These are phyloP conservation scores for Palythoa heliodiscus DNA, from an alignment of 92 coral and sea anemone genomes.

Conservation along the genomic window DNA sequence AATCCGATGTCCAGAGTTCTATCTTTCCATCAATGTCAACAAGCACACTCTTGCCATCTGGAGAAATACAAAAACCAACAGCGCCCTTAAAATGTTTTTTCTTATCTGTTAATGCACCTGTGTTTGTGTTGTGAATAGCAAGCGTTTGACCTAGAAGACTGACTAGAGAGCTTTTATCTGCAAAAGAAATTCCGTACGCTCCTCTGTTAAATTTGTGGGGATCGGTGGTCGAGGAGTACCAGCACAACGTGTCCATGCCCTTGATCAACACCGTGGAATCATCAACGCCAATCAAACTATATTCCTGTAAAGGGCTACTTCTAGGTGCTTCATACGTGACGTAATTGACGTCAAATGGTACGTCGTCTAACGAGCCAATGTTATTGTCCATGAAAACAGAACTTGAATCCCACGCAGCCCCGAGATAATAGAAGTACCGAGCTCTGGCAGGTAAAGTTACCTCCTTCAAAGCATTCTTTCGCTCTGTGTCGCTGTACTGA, in stretches of 20 bases:
- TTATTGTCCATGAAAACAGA: slow-evolving; percentile 15
- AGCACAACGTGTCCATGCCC: slow-evolving; percentile 7
- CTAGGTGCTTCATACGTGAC: slow-evolving; percentile 11
- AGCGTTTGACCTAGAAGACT: slow-evolving; percentile 13
- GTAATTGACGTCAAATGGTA: slow-evolving; percentile 23
- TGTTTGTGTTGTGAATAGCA: slow-evolving; percentile 7
- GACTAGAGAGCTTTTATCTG: background rate
- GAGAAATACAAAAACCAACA: slow-evolving; percentile 14
- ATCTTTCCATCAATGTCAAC: slow-evolving; percentile 4
- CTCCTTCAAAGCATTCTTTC: background rate
- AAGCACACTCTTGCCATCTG: slow-evolving; percentile 11
- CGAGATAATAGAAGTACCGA: background rate
- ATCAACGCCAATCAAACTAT: slow-evolving; percentile 8
- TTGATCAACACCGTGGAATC: slow-evolving; percentile 14
- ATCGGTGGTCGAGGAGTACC: background rate
- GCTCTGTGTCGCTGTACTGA: background rate
- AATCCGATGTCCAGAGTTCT: slow-evolving; percentile 17
- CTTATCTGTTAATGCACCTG: background rate
- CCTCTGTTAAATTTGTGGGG: background rate
- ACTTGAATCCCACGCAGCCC: slow-evolving; percentile 15
- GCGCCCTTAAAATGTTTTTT: slow-evolving; percentile 16
- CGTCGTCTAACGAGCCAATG: background rate
- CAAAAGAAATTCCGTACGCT: slow-evolving; percentile 13
- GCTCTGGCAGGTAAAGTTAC: background rate
- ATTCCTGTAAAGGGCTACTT: background rate